A percentile compares a stretch with the other conserved stretches of the same genome.
Evolutionary conservation across 2,797 vertebrate species (phyloP).

Genomic region (Artibeus jamaicensis): DNA sequence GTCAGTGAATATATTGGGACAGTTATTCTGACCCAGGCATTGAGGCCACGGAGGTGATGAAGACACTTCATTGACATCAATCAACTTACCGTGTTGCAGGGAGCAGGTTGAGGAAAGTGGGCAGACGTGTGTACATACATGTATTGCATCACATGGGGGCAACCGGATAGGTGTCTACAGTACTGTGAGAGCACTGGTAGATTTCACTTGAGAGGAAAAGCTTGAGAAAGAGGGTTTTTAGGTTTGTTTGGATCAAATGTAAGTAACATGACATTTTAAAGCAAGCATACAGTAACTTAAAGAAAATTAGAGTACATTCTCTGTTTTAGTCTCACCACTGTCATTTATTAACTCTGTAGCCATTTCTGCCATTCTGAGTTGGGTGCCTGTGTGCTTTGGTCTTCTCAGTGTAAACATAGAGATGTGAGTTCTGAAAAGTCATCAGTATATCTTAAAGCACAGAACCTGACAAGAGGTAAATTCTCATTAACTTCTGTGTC

Average conservation of each 20-base stretch:
- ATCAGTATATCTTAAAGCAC: background rate
- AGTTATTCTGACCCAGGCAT: background rate
- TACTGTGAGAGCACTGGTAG: background rate
- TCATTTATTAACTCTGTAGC: background rate
- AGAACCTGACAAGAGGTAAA: background rate
- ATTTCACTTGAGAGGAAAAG: background rate
- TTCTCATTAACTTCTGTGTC: background rate
- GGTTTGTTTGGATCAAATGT: background rate
- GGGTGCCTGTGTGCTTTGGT: background rate
- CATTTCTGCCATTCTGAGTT: background rate
- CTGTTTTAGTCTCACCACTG: background rate
- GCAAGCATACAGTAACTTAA: background rate
- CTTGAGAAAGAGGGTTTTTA: background rate
- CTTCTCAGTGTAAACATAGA: background rate
- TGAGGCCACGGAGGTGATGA: background rate
- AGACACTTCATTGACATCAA: background rate
- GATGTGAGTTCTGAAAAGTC: background rate
- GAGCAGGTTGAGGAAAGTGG: background rate
- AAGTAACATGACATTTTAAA: background rate
- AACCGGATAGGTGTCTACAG: rapidly evolving
- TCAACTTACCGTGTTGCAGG: background rate
- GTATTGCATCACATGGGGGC: rapidly evolving
- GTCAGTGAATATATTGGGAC: background rate
- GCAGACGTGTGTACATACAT: background rate
- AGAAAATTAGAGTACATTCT: background rate